Evolutionary conservation across 2,888 invertebrate species (phyloP).

Genomic region (Cryptocephalus primarius): DNA sequence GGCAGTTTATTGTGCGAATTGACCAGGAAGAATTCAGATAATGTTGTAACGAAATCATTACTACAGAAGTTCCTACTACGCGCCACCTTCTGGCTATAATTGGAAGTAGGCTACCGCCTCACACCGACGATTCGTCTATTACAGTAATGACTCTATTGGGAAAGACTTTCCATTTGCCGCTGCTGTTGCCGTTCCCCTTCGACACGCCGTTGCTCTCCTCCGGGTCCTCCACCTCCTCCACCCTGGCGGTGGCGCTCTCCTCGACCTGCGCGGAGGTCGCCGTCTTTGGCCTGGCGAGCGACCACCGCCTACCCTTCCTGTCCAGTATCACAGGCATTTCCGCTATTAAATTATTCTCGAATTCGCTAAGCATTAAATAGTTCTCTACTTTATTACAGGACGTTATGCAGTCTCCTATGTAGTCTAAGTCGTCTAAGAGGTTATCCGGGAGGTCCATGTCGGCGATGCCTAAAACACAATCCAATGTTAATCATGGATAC

Average conservation of each 20-base stretch:
- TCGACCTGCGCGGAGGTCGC: conserved; percentile 39
- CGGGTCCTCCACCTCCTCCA: conserved; percentile 38
- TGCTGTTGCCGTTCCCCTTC: conserved; percentile 31
- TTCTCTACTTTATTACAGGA: conserved; percentile 81
- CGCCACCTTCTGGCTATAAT: too few species aligned
- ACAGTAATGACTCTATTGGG: conserved; percentile 61
- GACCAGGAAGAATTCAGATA: too few species aligned
- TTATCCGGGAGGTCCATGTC: conserved; percentile 76
- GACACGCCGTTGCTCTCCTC: conserved; percentile 41
- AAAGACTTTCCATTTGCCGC: conserved; percentile 34
- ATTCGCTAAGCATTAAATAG: conserved; percentile 76
- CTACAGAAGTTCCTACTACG: too few species aligned
- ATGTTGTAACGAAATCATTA: too few species aligned
- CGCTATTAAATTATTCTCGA: conserved; percentile 73
- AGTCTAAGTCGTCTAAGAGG: conserved; percentile 65
- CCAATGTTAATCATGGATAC: too few species aligned
- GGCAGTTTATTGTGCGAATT: too few species aligned
- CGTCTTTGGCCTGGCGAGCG: conserved; percentile 47
- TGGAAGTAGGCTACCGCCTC: too few species aligned
- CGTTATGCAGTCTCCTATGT: conserved; percentile 73
- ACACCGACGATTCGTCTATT: conserved; percentile 64
- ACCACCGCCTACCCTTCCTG: conserved; percentile 61
- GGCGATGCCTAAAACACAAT: conserved; percentile 48
- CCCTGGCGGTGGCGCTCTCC: conserved; percentile 17
- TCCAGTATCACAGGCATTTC: conserved; percentile 66